Base-by-base conservation (phyloP, 2,113 vertebrate species). In the Dasyurus viverrinus region DNA sequence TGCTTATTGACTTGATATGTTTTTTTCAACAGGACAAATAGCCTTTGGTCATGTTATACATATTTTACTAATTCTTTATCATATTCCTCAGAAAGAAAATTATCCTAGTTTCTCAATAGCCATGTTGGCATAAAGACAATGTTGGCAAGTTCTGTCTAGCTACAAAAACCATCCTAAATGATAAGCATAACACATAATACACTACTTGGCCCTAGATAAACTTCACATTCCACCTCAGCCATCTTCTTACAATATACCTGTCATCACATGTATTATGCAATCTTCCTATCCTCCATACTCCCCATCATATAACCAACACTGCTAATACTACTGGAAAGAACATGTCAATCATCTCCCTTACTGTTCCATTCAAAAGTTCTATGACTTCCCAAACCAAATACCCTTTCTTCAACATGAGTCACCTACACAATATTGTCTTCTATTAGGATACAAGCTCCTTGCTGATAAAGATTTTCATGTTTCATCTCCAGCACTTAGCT, bases 1-100 rank as follows among this genome's bases (percentile, higher is more conserved):
- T 93, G 91, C 50, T 95, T 42, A 8, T 91, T 91, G 90, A 92
- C 92, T 95, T 94, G 93, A 55, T 94, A 53, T 8, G 93, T 11
- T 55, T 46, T 46, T 68, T 68, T 68, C 30, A 36, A 36, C 19
- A 22, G 1, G 1, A 84, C n/a, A 42, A 42, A n/a, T 42, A 19
- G 19, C 6, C 68, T 42, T 8, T 84, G 16, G n/a, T 8, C n/a
- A 42, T 42, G 16, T 42, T 84, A 42, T 42, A 42, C 0, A 8
- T n/a, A 8, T 84, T 84, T 19, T 84, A 42, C 68, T 84, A 84
- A n/a, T 84, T n/a, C 36, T 30, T 60, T 68, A 68, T 68, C 36
- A 84, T n/a, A 84, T 84, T 84, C 36, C 68, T 23, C 5, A 22
- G 36, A 42, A 42, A 84, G 36, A 84, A 42, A 84, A 42, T 42